Evolutionary conservation across 2,113 vertebrate genomes (phyloP).

Genomic region (Procavia capensis): DNA sequence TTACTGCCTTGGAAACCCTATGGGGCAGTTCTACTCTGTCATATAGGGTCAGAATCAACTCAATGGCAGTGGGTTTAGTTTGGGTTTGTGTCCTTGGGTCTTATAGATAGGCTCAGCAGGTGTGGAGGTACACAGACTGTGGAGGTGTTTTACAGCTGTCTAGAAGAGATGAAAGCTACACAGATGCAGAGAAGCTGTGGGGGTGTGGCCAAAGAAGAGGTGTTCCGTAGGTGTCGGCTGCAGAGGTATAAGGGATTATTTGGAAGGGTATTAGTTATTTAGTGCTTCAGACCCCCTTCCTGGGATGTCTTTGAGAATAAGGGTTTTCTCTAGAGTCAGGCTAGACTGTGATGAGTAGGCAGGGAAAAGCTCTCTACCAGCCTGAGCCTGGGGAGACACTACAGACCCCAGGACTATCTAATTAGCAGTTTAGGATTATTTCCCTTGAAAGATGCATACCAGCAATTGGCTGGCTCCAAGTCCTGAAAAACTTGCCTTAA

Average conservation of each 20-base stretch:
- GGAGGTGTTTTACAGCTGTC: neutral
- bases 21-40: too few species aligned
- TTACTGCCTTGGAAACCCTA: too few species aligned
- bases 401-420: neutral
- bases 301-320: neutral
- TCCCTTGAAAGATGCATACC: conserved; percentile 19
- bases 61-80: too few species aligned
- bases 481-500: neutral
- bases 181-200: neutral
- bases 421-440: neutral
- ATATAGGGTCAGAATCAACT: too few species aligned
- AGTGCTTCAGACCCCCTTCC: neutral
- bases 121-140: neutral
- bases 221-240: neutral
- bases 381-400: neutral
- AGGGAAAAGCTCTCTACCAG: neutral
- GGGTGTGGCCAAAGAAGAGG: neutral
- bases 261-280: neutral
- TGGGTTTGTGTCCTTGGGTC: neutral
- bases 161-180: neutral
- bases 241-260: neutral
- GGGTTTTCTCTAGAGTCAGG: conserved; percentile 29
- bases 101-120: neutral
- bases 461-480: neutral
- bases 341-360: neutral